Evolutionary conservation across 2,113 vertebrate species (phyloP).

Genomic region (Chunga burmeisteri): DNA sequence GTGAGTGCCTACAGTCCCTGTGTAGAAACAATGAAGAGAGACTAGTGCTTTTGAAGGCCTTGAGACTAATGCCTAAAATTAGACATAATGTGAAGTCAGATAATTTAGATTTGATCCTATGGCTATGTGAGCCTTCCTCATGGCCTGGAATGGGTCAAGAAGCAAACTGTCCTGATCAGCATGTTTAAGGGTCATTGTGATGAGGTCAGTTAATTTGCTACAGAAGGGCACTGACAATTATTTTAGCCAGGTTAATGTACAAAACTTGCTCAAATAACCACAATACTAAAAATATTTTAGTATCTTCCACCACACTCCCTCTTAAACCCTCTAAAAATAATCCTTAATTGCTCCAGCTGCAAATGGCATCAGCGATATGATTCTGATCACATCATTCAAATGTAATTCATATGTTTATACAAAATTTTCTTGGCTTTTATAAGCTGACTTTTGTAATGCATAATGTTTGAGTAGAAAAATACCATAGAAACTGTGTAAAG

Average conservation of each 20-base stretch:
- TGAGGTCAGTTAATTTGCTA: neutral
- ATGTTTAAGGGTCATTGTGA: neutral
- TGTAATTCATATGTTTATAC: neutral
- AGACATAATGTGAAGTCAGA: neutral
- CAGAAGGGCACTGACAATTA: neutral
- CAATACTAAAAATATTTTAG: neutral
- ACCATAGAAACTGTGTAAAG: neutral
- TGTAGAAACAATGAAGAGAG: neutral
- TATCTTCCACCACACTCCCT: neutral
- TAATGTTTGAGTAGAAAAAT: neutral
- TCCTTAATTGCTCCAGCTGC: neutral
- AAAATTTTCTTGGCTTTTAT: neutral
- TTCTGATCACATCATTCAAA: neutral
- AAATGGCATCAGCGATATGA: neutral
- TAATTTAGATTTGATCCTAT: neutral
- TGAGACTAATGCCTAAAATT: neutral
- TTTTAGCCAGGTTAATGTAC: accelerated
- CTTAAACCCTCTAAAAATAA: neutral
- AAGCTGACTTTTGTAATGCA: neutral
- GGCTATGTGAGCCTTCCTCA: neutral
- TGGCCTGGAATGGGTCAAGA: neutral
- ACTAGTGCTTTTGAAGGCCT: neutral
- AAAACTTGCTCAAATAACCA: neutral
- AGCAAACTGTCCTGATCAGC: neutral
- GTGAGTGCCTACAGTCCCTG: neutral